Evolutionary conservation across 2,888 invertebrate species (phyloP), one percentile per base, ranked within the genome.

Genomic region (Clepsis dumicolana): DNA sequence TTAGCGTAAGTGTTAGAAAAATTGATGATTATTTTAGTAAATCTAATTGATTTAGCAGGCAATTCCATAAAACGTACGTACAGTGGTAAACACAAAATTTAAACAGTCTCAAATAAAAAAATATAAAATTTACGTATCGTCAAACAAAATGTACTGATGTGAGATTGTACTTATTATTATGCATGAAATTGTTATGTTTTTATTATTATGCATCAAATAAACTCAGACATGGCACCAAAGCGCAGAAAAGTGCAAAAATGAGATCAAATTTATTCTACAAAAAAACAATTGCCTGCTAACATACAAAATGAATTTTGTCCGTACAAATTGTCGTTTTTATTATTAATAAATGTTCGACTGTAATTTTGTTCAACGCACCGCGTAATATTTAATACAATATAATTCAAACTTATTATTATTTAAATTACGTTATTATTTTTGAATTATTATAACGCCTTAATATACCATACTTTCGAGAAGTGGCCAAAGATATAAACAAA

Each of bases 1-100:
- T 92, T 93, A 93, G 85, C 84, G 78, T 90, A 87, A 82, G 81
- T 90, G 90, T 93, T 91, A 93, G 89, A 92, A 90, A 44, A 88
- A 83, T 85, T 84, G 79, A 84, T 84, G 79, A 80, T 83, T 83
- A 82, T 75, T 48, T 48, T 78, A 73, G 77, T 82, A 81, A 79
- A 73, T 80, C 80, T 85, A 83, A 81, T 77, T 80, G 79, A 86
- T 80, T 76, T 85, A 92, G 93, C 93, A 93, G 93, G 93, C 93
- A 93, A 93, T 91, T 84, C 82, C 77, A 68, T 70, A 64, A 70
- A 71, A 67, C 66, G 66, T 72, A 72, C 72, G 74, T 74, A 73
- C 67, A 73, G 61, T 60, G 62, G 70, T 63, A 70, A 60, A 71
- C 54, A 74, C 56, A 66, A 71, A 65, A 67, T 64, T 60, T 61